Base-by-base conservation (phyloP, 2,888 invertebrate genomes). In the Penaeus monodon region DNA sequence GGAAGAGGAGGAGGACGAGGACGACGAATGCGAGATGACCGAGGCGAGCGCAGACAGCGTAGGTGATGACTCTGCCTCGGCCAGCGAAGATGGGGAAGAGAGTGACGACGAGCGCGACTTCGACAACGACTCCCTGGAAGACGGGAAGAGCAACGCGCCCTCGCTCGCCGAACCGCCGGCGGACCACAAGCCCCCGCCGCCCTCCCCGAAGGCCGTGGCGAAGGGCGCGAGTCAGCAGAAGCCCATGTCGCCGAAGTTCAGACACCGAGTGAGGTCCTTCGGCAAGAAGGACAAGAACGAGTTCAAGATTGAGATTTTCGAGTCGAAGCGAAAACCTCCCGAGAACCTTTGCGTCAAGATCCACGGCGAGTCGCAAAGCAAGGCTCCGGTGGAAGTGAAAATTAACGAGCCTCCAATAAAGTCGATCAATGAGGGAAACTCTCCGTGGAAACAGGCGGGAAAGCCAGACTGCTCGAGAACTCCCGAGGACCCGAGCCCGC, bases 71-170 rank as follows among this genome's bases (percentile, higher is more conserved):
- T 33, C 68, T 20, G 24, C 57, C 14, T 85, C 85, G 29, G 73
- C n/a, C 2, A 79, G 85, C 74, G 85, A 85, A 20, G 85, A 68
- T 14, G 85, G 85, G 8, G 85, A 84, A 7, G 87, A 87, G 66
- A 83, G 87, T 73, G 87, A 87, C 63, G 85, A 88, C 65, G 88
- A 88, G n/a, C 74, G 66, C 27, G 88, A 84, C 12, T 88, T 84
- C 38, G 88, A 88, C 57, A 76, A 85, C 49, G 88, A 88, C 22
- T 83, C 83, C 27, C 33, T 83, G 24, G 84, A 84, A 10, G 88
- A 80, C 12, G 88, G 66, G n/a, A 64, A 68, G 63, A 64, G 38
- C n/a, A 73, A 57, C 20, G 73, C 57, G n/a, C 20, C 10, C 22
- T 49, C 27, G 38, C 38, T 22, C 27, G 38, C 29, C 27, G 20